phyloP scores from a whole-genome alignment of 2,797 vertebrate species.

The Phrynocephalus forsythii region DNA sequence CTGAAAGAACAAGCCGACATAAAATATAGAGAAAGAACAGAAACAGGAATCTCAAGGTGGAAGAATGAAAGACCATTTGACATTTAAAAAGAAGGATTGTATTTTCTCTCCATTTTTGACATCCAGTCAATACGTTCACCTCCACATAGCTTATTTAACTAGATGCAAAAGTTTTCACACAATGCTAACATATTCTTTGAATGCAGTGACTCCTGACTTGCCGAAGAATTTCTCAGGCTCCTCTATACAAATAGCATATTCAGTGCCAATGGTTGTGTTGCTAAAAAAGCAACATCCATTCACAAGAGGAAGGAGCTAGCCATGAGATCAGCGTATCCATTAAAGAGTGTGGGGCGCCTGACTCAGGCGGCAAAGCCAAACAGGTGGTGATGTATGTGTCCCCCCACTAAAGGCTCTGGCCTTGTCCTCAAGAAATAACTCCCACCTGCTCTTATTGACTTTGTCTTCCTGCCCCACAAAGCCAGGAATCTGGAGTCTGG shows the following conservation, averaged over 20 bases:
- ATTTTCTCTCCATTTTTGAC: constrained; percentile 70
- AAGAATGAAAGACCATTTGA: constrained; percentile 77
- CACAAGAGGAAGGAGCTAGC: not conserved
- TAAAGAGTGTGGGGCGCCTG: not conserved
- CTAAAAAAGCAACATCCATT: not conserved
- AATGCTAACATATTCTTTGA: not conserved
- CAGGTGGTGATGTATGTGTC: not conserved
- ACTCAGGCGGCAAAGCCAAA: too few species aligned
- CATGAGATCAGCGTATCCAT: not conserved
- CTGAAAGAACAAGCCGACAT: constrained; percentile 78
- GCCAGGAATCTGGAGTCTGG: not conserved
- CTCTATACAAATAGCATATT: not conserved
- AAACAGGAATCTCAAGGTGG: constrained; percentile 74
- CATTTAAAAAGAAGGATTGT: constrained; percentile 68
- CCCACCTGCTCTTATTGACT: not conserved
- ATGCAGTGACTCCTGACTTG: constrained; percentile 19
- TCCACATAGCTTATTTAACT: constrained; percentile 64
- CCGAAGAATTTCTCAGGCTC: not conserved
- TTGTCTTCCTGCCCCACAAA: not conserved
- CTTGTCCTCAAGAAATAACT: not conserved
- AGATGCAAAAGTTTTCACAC: constrained; percentile 54
- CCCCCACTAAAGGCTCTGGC: not conserved
- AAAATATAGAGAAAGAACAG: constrained; percentile 77
- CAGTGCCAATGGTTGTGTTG: not conserved
- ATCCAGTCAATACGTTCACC: constrained; percentile 69